Base-by-base conservation (phyloP, 1,140 invertebrate species). In the Eueides isabella region DNA sequence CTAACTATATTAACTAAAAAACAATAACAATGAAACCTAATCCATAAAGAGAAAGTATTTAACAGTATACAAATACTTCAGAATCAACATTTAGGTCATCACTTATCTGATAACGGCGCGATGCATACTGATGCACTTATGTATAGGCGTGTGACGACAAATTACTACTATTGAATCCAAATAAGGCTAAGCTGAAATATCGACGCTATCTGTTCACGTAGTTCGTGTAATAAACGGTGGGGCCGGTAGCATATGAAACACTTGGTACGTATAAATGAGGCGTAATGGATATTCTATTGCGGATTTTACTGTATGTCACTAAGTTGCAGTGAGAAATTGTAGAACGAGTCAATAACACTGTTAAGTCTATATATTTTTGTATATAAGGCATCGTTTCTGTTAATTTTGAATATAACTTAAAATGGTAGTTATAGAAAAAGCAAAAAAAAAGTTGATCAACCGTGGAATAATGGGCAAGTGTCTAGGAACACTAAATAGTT, bases 151-250 rank as follows among this genome's bases (percentile, higher is more conserved):
- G 33, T 70, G 68, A 70, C 68, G 61, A 30, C 55, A 62, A 70
- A 41, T 23, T 41, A 62, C 61, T 23, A 23, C 61, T 55, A 38
- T 35, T 70, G 68, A 70, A 70, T 70, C 55, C 31, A 38, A 70
- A 70, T 70, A 70, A 70, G 68, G 61, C n/a, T 35, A 62, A 70
- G 33, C 23, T 28, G 33, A 29, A 70, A 70, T 62, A 26, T 29
- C n/a, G 31, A 69, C 67, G 26, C 26, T 70, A 70, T 70, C 68
- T 30, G 35, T 29, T 68, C 67, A 63, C 68, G 68, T 63, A 62
- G 33, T 41, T 19, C 12, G 7, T 70, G 68, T 70, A 61, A 61
- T 69, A 69, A 31, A 61, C 61, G 5, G 1, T 14, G 23, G 29
- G 33, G 29, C 12, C 61, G 26, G 19, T 29, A 1, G 55, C 19